phyloP scores from a whole-genome alignment of 2,888 invertebrate genomes.

The Entomobrya proxima region DNA sequence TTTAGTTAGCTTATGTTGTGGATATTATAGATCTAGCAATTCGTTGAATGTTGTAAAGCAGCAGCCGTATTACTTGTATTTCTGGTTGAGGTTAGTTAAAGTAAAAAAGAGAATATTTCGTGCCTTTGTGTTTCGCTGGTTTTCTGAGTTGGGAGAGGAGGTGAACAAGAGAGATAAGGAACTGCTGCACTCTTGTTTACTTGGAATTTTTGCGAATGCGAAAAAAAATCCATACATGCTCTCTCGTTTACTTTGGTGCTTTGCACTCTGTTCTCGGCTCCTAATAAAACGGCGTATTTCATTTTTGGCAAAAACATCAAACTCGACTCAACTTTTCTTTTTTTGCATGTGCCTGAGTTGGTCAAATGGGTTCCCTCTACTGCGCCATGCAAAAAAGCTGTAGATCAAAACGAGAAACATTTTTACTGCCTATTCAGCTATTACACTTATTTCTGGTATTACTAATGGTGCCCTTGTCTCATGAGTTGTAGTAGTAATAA shows the following conservation, averaged over 20 bases:
- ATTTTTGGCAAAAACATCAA: slow-evolving; percentile 45
- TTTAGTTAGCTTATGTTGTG: too few species aligned
- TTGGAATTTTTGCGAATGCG: slow-evolving; percentile 45
- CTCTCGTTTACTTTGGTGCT: too few species aligned
- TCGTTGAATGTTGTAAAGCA: too few species aligned
- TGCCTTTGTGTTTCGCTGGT: neutral
- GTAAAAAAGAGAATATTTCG: neutral
- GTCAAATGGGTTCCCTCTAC: neutral
- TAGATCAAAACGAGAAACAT: too few species aligned
- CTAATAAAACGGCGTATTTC: slow-evolving; percentile 19
- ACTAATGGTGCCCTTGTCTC: too few species aligned
- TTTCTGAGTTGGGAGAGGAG: neutral
- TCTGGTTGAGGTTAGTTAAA: neutral
- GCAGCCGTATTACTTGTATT: neutral
- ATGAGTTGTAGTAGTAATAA: neutral
- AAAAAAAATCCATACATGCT: slow-evolving; percentile 41
- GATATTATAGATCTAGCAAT: too few species aligned
- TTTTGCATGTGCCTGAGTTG: neutral
- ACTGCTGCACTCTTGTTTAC: slow-evolving; percentile 35
- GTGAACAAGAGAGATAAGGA: slow-evolving; percentile 27
- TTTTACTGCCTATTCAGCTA: neutral
- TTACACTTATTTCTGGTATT: too few species aligned
- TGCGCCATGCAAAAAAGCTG: too few species aligned
- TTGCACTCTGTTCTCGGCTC: too few species aligned
- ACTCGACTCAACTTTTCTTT: neutral